These are phyloP conservation scores for Nesoenas mayeri DNA, from an alignment of 2,113 vertebrate genomes.

Conservation along the genomic window DNA sequence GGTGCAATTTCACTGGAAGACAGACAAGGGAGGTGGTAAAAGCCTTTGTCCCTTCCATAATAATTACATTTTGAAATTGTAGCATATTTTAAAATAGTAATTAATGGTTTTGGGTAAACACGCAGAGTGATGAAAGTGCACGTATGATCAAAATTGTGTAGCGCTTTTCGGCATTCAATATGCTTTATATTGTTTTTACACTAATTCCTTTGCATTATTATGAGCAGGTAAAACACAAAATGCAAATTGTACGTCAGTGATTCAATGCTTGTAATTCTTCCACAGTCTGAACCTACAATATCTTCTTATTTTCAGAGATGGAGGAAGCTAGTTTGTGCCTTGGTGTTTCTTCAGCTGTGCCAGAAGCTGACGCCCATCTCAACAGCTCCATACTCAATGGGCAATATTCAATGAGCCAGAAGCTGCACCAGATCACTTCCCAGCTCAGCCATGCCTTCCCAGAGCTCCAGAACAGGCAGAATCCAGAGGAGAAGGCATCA, in stretches of 20 bases:
- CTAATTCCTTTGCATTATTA: conserved; percentile 56
- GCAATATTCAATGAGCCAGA: conserved; percentile 98
- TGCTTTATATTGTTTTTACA: conserved; percentile 71
- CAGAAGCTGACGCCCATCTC: conserved; percentile 91
- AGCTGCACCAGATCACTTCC: conserved; percentile 95
- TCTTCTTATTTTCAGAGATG: conserved; percentile 86
- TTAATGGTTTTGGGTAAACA: conserved; percentile 64
- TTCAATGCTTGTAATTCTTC: not conserved
- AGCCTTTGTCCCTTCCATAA: conserved; percentile 21
- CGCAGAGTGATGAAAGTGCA: conserved; percentile 53
- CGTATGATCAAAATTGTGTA: conserved; percentile 40
- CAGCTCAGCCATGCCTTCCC: conserved; percentile 98
- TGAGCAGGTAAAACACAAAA: conserved; percentile 52
- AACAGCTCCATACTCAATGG: conserved; percentile 94
- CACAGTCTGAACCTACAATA: conserved; percentile 64
- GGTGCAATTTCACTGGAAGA: conserved; percentile 16
- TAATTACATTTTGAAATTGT: conserved; percentile 61
- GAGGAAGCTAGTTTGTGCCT: conserved; percentile 99
- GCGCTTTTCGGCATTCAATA: conserved; percentile 75
- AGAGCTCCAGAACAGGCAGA: conserved; percentile 90
- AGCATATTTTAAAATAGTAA: conserved; percentile 60
- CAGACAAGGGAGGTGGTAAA: not conserved
- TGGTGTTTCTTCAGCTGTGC: conserved; percentile 92
- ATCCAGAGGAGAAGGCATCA: conserved; percentile 87
- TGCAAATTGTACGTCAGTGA: not conserved